These are phyloP conservation scores for Gallinago undulata DNA, from an alignment of 2,113 vertebrate species.

Conservation along the genomic window DNA sequence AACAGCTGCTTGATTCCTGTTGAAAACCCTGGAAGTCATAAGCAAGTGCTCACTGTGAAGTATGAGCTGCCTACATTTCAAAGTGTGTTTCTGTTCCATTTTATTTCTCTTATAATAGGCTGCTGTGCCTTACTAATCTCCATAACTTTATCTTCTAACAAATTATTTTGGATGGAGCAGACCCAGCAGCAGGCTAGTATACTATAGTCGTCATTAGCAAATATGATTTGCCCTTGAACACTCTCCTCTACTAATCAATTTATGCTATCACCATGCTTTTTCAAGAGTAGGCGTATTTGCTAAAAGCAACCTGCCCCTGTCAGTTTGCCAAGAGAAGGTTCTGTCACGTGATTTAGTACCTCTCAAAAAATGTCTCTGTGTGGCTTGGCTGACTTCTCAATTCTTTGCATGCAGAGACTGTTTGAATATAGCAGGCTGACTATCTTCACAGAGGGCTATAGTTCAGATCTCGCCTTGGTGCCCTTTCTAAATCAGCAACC, in stretches of 20 bases:
- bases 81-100: background rate
- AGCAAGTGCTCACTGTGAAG: background rate
- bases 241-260: slow-evolving; percentile 3
- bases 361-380: background rate
- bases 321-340: background rate
- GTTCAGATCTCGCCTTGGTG: background rate
- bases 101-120: background rate
- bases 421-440: background rate
- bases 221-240: slow-evolving; percentile 36
- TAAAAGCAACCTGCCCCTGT: background rate
- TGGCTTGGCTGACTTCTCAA: slow-evolving; percentile 1
- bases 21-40: background rate
- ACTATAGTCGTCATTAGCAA: background rate
- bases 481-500: background rate
- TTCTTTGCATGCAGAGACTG: background rate
- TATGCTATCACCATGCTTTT: background rate
- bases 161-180: background rate
- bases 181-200: background rate
- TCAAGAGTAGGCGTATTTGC: background rate
- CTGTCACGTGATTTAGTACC: background rate
- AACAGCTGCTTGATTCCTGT: background rate
- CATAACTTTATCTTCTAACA: background rate
- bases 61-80: background rate
- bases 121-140: background rate
- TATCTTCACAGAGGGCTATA: background rate